phyloP scores from a whole-genome alignment of 2,113 vertebrate species.

The Circaetus gallicus region DNA sequence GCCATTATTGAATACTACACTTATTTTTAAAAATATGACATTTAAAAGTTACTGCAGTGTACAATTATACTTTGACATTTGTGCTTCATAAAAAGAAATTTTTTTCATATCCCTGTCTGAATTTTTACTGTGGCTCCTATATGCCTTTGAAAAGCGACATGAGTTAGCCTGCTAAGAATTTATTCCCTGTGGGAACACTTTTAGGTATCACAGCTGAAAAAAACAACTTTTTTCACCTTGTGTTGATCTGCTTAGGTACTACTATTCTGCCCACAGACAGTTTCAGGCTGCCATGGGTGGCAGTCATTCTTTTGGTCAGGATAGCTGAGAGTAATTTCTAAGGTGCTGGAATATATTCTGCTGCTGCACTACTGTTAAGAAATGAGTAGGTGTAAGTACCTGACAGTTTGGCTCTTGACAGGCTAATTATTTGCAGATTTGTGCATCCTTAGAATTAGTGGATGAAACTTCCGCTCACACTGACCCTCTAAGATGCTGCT shows the following conservation, averaged over 20 bases:
- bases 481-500: not conserved
- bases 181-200: not conserved
- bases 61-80: not conserved
- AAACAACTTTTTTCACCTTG: not conserved
- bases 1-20: not conserved
- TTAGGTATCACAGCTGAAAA: not conserved
- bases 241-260: not conserved
- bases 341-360: no score
- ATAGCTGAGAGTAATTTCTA: not conserved
- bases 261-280: not conserved
- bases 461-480: fast-evolving
- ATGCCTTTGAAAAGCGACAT: not conserved
- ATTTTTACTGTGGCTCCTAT: not conserved
- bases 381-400: not conserved
- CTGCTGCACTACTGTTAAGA: not conserved
- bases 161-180: not conserved
- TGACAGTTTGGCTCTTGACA: not conserved
- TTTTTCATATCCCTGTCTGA: not conserved
- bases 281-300: not conserved
- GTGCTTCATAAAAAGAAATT: not conserved
- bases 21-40: not conserved
- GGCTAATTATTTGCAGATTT: not conserved
- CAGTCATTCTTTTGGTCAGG: not conserved
- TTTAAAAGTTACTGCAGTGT: not conserved
- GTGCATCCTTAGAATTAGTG: fast-evolving